Base-by-base conservation (phyloP, 2,888 invertebrate genomes). In the Belgica antarctica region DNA sequence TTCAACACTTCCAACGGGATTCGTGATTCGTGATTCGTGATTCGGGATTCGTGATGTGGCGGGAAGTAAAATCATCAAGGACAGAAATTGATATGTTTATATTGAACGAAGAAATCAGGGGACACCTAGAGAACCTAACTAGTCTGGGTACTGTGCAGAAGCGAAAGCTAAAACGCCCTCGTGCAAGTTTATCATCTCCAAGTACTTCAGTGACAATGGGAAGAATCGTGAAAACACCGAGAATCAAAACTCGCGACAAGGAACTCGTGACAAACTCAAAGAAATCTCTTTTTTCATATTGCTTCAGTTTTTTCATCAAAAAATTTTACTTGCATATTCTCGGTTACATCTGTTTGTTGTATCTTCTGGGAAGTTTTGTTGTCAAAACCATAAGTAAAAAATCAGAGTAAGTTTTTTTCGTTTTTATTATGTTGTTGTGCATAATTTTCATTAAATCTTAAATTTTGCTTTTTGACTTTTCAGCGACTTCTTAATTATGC, bases 261-360 rank as follows among this genome's bases (percentile, higher is more conserved):
- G 27, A 5, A 46, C n/a, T n/a, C n/a, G n/a, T n/a, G n/a, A n/a
- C n/a, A 22, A 52, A 52, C 17, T 15, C 12, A 15, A 22, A 10
- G 22, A 7, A 52, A 52, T 41, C 22, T 1, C 4, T 22, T 59
- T 59, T n/a, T n/a, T n/a, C n/a, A n/a, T n/a, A 25, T 59, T 59
- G 59, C 59, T 59, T 59, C 24, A 7, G 59, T 59, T 25, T 7
- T 46, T 46, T 46, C 3, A 15, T 15, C 61, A 19, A 15, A 31
- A 62, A 62, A 62, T 62, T 61, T 62, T 62, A 62, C 62, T 62
- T 62, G 62, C 62, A 62, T 62, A 62, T 62, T 31, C 19, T 34
- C 27, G 12, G 19, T 62, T 62, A 15, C 17, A 2, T 19, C 10
- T 2, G 25, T 62, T 62, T 62, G 62, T 62, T 28, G 34, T 62